These are phyloP conservation scores for Schlechtendalia chinensis DNA, from an alignment of 1,140 invertebrate species.

Conservation along the genomic window DNA sequence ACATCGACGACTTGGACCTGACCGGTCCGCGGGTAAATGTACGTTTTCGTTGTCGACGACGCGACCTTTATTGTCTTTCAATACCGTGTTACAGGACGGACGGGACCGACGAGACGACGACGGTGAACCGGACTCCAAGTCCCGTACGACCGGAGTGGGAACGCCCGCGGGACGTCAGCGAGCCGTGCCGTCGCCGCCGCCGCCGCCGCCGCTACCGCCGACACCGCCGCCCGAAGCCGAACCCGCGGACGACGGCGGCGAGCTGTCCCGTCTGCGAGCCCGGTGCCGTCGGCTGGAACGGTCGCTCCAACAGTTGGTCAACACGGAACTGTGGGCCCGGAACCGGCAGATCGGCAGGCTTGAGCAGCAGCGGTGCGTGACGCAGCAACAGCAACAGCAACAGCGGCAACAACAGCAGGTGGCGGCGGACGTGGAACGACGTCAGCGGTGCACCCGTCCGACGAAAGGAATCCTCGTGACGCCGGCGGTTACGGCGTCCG, in stretches of 20 bases:
- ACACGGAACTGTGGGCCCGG: conserved; percentile 28
- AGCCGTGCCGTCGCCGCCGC: neutral
- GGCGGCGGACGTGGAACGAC: too few relatives aligned
- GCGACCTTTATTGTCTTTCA: too few relatives aligned
- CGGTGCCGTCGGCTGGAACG: conserved; percentile 3
- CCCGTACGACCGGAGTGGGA: neutral
- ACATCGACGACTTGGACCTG: neutral
- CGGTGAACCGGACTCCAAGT: neutral
- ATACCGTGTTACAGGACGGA: neutral
- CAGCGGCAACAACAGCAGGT: too few relatives aligned
- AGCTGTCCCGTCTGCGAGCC: neutral
- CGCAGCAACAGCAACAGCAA: neutral
- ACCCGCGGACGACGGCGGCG: neutral
- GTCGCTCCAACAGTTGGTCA: conserved; percentile 8
- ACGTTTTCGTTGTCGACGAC: too few relatives aligned
- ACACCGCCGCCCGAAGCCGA: neutral
- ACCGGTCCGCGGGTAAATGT: neutral
- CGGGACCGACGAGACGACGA: neutral
- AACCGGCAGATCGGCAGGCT: conserved; percentile 18
- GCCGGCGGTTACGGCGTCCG: neutral
- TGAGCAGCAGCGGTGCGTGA: conserved; percentile 3
- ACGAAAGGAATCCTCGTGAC: conserved; percentile 21
- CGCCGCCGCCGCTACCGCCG: neutral
- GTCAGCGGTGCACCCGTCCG: too few relatives aligned
- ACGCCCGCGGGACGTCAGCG: too few relatives aligned